Evolutionary conservation across 2,113 vertebrate species (phyloP).

Genomic region (Macaca mulatta): DNA sequence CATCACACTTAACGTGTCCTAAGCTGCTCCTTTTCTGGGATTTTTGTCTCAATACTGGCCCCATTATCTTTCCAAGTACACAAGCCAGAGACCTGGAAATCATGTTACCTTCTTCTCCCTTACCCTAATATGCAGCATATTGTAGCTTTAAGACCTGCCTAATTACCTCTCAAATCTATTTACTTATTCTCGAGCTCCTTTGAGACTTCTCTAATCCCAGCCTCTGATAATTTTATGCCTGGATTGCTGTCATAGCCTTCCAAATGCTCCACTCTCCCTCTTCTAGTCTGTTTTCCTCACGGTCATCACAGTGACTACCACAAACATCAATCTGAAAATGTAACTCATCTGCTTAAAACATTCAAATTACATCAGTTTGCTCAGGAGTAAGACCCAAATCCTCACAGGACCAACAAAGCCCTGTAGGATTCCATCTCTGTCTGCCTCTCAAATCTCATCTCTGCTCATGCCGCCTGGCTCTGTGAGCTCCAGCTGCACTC

Average conservation of each 20-base stretch:
- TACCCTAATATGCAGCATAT: background rate
- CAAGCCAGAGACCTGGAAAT: background rate
- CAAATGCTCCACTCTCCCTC: background rate
- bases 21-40: background rate
- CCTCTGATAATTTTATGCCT: background rate
- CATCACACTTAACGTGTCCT: background rate
- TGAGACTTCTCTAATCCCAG: background rate
- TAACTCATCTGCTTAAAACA: background rate
- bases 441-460: background rate
- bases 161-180: background rate
- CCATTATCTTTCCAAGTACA: background rate
- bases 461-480: background rate
- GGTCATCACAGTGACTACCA: background rate
- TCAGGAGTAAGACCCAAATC: background rate
- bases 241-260: background rate
- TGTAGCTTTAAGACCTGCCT: background rate
- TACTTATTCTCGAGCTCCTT: background rate
- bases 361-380: background rate
- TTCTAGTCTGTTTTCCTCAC: background rate
- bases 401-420: background rate
- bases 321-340: background rate
- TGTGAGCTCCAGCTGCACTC: background rate
- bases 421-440: background rate
- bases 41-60: background rate
- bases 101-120: background rate